phyloP scores from a whole-genome alignment of 2,888 invertebrate species.

The Galerucella nymphaeae region DNA sequence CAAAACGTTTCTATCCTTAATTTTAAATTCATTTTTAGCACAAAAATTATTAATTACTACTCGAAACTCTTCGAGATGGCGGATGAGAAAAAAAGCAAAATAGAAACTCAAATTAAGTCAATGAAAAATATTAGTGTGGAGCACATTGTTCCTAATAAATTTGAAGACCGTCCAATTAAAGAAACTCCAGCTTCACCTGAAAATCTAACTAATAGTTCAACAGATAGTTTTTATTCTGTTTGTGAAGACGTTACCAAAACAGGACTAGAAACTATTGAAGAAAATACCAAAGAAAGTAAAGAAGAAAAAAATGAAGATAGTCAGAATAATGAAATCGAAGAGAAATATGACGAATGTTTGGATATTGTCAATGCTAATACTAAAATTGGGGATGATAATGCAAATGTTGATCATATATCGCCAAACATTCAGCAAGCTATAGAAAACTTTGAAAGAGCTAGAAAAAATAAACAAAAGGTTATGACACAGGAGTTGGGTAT shows the following conservation, averaged over 20 bases:
- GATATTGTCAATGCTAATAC: slow-evolving; percentile 69
- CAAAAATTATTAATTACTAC: slow-evolving; percentile 73
- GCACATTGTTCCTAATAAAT: slow-evolving; percentile 35
- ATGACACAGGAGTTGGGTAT: slow-evolving; percentile 67
- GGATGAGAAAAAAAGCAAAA: slow-evolving; percentile 66
- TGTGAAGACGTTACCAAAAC: slow-evolving; percentile 29
- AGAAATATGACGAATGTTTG: slow-evolving; percentile 17
- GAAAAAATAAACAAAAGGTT: slow-evolving; percentile 67
- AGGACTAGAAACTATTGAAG: slow-evolving; percentile 22
- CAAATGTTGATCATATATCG: slow-evolving; percentile 48
- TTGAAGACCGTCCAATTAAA: slow-evolving; percentile 17
- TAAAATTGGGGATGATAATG: slow-evolving; percentile 58
- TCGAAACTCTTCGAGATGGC: slow-evolving; percentile 72
- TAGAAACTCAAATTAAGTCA: slow-evolving; percentile 55
- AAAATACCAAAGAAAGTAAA: slow-evolving; percentile 14
- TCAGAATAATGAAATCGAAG: slow-evolving; percentile 54
- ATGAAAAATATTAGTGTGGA: slow-evolving; percentile 45
- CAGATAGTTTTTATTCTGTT: slow-evolving; percentile 47
- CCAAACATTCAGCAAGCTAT: slow-evolving; percentile 50
- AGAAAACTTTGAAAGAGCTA: slow-evolving; percentile 65
- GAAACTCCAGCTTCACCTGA: slow-evolving; percentile 7
- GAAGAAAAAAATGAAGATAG: slow-evolving; percentile 16
- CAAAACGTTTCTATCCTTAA: too few species aligned
- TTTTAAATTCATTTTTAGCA: slow-evolving; percentile 62
- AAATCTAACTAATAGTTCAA: slow-evolving; percentile 34